Evolutionary conservation across 2,797 vertebrate genomes (phyloP), one percentile per base, ranked within the genome.

Genomic region (Clarias fuscus): DNA sequence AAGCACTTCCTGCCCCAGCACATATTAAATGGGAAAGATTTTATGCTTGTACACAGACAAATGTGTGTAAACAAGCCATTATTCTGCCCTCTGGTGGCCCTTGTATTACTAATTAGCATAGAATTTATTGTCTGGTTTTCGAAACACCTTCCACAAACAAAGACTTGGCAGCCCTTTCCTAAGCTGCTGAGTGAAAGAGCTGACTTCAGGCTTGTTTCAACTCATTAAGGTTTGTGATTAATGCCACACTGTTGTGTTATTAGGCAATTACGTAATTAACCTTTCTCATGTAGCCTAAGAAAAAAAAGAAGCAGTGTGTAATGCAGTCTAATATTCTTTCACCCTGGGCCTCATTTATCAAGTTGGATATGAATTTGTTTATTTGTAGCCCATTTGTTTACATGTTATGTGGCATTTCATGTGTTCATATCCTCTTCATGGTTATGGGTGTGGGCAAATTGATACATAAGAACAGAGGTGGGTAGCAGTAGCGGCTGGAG

Each of bases 1-100:
- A 91, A 98, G 97, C 94, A 97, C 97, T 43, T 99, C 98, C 94
- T 99, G 97, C 97, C 98, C 98, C 92, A 98, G 94, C 8, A 96
- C 97, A 89, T 99, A 98, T 90, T 97, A 99, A 97, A 97, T 98
- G 10, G 91, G 90, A 43, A 20, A 15, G 33, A 67, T 27, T 67
- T 82, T 81, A 64, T 82, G 64, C 64, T 68, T 82, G 80, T 82
- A 56, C 24, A 67, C 62, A 67, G 15, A 82, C 62, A 82, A 82
- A 53, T 67, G 40, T 82, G 53, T 43, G 14, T 82, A 82, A 43
- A 68, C 40, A 82, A 82, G 43, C 64, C 37, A 68, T 82, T 11
- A 82, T 82, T 82, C 80, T 82, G 80, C 64, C 80, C 80, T 68
- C 40, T 82, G 43, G 80, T 68, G 64, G 64, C 43, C 17, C 43